Percentiles rank a stretch among this genome's conserved stretches.
These are phyloP conservation scores for Luffia ferchaultella DNA, from an alignment of 2,888 invertebrate species.

Conservation along the genomic window DNA sequence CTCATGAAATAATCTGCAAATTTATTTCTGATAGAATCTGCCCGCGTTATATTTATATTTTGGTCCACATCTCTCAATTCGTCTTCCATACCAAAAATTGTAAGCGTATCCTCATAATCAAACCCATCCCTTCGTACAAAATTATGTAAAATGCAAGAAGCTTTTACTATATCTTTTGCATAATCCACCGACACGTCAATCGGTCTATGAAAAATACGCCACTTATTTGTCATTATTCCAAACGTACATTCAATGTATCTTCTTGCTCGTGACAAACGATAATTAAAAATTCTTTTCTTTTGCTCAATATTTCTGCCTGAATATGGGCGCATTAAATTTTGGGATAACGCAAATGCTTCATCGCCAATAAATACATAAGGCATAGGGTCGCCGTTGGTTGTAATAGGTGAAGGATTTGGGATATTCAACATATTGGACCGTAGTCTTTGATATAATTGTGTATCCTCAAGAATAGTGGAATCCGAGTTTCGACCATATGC, in stretches of 20 bases:
- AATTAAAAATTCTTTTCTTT: constrained; percentile 21
- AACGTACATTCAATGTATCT: constrained; percentile 18
- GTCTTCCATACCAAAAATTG: constrained; percentile 16
- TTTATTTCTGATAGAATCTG: constrained; percentile 19
- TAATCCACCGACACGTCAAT: constrained; percentile 17
- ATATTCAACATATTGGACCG: constrained; percentile 17
- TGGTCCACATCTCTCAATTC: too few relatives aligned
- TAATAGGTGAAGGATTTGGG: constrained; percentile 15
- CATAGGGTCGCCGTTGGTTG: constrained; percentile 13
- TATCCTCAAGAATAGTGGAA: constrained; percentile 16
- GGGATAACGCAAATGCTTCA: constrained; percentile 21
- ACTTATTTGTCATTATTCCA: constrained; percentile 17
- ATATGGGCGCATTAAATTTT: constrained; percentile 22
- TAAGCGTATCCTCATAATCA: constrained; percentile 18
- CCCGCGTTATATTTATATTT: constrained; percentile 17
- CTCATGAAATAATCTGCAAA: constrained; percentile 19
- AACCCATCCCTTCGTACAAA: constrained; percentile 20
- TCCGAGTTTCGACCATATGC: constrained; percentile 19
- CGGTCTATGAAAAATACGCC: constrained; percentile 17
- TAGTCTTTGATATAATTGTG: constrained; percentile 15
- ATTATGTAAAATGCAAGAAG: constrained; percentile 17
- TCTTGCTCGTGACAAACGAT: constrained; percentile 21
- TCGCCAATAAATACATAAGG: constrained; percentile 21
- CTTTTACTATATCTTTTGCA: constrained; percentile 19
- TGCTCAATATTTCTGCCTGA: constrained; percentile 17